Base-by-base conservation (phyloP, 2,797 vertebrate genomes). In the Lepidocolaptes lacrymiger region DNA sequence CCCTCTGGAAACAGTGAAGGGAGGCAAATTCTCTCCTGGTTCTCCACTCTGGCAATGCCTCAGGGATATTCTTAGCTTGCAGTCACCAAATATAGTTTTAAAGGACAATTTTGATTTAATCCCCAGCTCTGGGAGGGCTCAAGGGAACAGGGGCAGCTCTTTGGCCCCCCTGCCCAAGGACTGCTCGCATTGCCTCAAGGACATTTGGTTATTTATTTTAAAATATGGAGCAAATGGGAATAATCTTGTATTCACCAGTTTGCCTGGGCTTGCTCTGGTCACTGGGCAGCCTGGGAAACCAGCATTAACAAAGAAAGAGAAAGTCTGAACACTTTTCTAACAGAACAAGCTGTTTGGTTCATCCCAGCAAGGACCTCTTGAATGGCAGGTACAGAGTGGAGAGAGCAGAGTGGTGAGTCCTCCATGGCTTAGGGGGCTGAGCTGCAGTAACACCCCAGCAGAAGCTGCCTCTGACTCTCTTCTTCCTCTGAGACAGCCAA, bases 381-480 rank as follows among this genome's bases (percentile, higher is more conserved):
- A 30, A 58, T 6, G 1, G 43, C 58, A 55, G 9, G 12, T 2
- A 6, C 1, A 18, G 26, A 5, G 12, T 5, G 9, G 36, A 27
- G 71, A 59, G n/a, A 43, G 2, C 18, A 48, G 49, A 37, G 14
- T 2, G 2, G 6, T 1, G 4, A 43, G 19, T 6, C 80, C n/a
- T 19, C 22, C 7, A 9, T 12, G 4, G 32, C 63, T 61, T 26
- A 61, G 21, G 27, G 23, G 22, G 32, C 54, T 79, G 49, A 79
- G 41, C 44, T 36, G 41, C 48, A 62, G 4, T 7, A 54, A 7
- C 18, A 34, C 4, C 12, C 23, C 49, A 43, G 36, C 10, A 52
- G 5, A 86, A 91, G 34, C 16, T 51, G 27, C 24, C 72, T 43
- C 48, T 54, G 32, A 37, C 41, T 37, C 46, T 36, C 7, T 5